These are phyloP conservation scores for Eudorcas thomsonii DNA, from an alignment of 2,113 vertebrate genomes.

Conservation along the genomic window DNA sequence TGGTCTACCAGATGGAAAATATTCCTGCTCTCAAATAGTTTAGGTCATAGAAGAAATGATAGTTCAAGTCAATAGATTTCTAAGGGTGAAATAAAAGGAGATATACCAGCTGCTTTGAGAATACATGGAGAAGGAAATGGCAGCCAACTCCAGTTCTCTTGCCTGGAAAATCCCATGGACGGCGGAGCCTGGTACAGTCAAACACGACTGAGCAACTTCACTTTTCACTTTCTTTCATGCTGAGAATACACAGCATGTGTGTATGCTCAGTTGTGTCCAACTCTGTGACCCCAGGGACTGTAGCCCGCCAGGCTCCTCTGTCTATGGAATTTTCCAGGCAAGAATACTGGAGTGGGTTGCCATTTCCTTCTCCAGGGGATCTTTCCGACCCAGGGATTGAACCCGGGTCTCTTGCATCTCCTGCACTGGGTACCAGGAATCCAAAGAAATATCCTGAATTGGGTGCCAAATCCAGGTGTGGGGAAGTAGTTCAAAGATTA, in stretches of 20 bases:
- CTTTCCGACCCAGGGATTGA: not conserved
- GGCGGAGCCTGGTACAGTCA: rapidly evolving
- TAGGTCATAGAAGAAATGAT: not conserved
- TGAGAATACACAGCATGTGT: rapidly evolving
- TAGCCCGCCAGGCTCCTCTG: not conserved
- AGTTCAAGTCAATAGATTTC: not conserved
- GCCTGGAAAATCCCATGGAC: too few relatives aligned
- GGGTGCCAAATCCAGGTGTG: not conserved
- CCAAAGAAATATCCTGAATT: not conserved
- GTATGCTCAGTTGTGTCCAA: not conserved
- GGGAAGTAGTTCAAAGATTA: not conserved
- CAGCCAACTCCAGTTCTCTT: too few relatives aligned
- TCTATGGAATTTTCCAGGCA: not conserved
- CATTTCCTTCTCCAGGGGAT: not conserved
- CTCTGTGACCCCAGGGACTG: not conserved
- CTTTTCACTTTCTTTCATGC: too few relatives aligned
- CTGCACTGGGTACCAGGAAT: not conserved
- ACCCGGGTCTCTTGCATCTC: not conserved
- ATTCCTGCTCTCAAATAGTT: not conserved
- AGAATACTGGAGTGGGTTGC: not conserved
- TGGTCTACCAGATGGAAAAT: not conserved
- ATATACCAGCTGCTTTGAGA: not conserved
- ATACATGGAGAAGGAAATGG: too few relatives aligned
- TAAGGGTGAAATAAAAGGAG: not conserved
- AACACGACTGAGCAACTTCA: rapidly evolving